Percentiles rank a stretch among this genome's conserved stretches.
phyloP scores from a whole-genome alignment of 1,140 invertebrate species.

The Nomia melanderi region DNA sequence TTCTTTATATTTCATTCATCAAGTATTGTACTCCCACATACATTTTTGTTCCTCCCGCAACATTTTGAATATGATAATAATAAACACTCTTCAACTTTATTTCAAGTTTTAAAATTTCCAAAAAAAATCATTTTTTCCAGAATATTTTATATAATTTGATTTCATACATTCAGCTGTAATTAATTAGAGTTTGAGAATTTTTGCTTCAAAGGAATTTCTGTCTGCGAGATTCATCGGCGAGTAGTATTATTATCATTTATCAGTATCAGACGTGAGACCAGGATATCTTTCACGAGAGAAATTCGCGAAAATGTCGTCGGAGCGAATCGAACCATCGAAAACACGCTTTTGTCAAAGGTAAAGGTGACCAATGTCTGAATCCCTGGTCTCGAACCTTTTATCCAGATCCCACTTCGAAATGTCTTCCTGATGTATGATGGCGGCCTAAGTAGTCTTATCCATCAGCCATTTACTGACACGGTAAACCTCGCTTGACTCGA shows the following conservation, averaged over 20 bases:
- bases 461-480: conserved; percentile 62
- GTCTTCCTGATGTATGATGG: conserved; percentile 62
- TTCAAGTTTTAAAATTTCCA: too few relatives aligned
- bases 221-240: too few relatives aligned
- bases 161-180: too few relatives aligned
- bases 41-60: too few relatives aligned
- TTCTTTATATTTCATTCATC: too few relatives aligned
- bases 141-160: too few relatives aligned
- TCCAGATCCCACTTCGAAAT: conserved; percentile 54
- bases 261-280: background rate
- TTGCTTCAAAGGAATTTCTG: too few relatives aligned
- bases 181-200: too few relatives aligned
- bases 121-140: too few relatives aligned
- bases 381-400: conserved; percentile 56
- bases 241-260: background rate
- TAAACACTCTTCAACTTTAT: too few relatives aligned
- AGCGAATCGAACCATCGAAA: conserved; percentile 18
- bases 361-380: conserved; percentile 38
- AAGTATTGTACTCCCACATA: too few relatives aligned
- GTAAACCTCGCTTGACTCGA: conserved; percentile 59
- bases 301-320: conserved; percentile 22
- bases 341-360: conserved; percentile 38
- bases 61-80: too few relatives aligned
- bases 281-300: background rate
- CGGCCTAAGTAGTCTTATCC: conserved; percentile 62